Evolutionary conservation across 2,888 invertebrate species (phyloP), one percentile per base, ranked within the genome.

Genomic region (Macroteleia sp.): DNA sequence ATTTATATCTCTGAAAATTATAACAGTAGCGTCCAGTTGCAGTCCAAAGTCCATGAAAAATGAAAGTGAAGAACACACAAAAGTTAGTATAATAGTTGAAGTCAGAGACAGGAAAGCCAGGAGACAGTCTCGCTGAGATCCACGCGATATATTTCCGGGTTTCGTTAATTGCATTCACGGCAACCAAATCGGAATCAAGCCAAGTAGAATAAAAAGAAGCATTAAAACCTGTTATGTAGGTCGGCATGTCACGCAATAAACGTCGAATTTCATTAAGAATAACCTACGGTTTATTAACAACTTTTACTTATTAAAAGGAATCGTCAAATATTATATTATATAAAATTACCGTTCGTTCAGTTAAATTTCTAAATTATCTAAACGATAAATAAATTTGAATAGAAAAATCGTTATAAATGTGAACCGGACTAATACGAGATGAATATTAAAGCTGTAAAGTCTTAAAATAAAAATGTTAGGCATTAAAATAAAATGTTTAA

Each of bases 221-320:
- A 82, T 84, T 84, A 82, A 83, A 86, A 83, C 81, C 57, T 56
- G 82, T 80, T 78, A 74, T 77, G 82, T 82, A 83, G 85, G 84
- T 84, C 83, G 86, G 84, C 83, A 81, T 83, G 87, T 85, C 86
- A 83, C 84, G 85, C 83, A 77, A 75, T 30, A 25, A 25, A 61
- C 66, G 67, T 73, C 36, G 14, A 48, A 57, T 69, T 57, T 48
- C 61, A 77, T 52, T 44, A 19, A n/a, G n/a, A n/a, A n/a, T n/a
- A n/a, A n/a, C n/a, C n/a, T n/a, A n/a, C n/a, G n/a, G n/a, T n/a
- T n/a, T n/a, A n/a, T n/a, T n/a, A n/a, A n/a, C n/a, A n/a, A n/a
- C n/a, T n/a, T n/a, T n/a, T n/a, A n/a, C n/a, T n/a, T n/a, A n/a
- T n/a, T n/a, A n/a, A n/a, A n/a, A n/a, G n/a, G n/a, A n/a, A n/a